These are phyloP conservation scores for Anser cygnoides DNA, from an alignment of 2,113 vertebrate genomes.

Conservation along the genomic window DNA sequence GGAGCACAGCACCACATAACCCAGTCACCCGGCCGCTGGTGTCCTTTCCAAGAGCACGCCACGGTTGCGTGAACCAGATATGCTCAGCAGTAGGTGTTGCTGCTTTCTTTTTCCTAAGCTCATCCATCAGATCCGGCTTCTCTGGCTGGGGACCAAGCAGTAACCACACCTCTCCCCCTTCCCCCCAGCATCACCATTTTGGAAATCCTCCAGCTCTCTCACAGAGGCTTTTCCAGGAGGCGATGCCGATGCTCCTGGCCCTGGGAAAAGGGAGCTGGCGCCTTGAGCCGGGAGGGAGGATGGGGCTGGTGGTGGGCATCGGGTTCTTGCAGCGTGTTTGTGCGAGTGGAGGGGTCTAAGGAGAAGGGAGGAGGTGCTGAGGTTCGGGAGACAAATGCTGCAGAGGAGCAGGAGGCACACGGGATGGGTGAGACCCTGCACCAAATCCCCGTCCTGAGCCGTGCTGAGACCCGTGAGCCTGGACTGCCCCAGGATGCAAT, in stretches of 20 bases:
- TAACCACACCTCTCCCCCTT: too few relatives aligned
- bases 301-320: not conserved
- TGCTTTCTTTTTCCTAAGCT: not conserved
- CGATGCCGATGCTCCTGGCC: not conserved
- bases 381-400: not conserved
- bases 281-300: not conserved
- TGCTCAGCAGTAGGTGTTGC: not conserved
- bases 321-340: fast-evolving
- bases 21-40: too few relatives aligned
- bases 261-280: not conserved
- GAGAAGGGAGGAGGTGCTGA: not conserved
- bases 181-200: not conserved
- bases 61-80: not conserved
- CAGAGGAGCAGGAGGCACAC: not conserved
- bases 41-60: not conserved
- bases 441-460: fast-evolving
- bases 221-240: not conserved
- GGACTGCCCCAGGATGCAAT: fast-evolving
- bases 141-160: not conserved
- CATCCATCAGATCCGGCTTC: not conserved
- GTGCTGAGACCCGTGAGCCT: not conserved
- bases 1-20: not conserved
- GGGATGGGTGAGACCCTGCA: not conserved
- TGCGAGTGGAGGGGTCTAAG: fast-evolving
- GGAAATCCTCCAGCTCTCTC: not conserved